These are phyloP conservation scores for Eublepharis macularius DNA, from an alignment of 2,113 vertebrate genomes.

Conservation along the genomic window DNA sequence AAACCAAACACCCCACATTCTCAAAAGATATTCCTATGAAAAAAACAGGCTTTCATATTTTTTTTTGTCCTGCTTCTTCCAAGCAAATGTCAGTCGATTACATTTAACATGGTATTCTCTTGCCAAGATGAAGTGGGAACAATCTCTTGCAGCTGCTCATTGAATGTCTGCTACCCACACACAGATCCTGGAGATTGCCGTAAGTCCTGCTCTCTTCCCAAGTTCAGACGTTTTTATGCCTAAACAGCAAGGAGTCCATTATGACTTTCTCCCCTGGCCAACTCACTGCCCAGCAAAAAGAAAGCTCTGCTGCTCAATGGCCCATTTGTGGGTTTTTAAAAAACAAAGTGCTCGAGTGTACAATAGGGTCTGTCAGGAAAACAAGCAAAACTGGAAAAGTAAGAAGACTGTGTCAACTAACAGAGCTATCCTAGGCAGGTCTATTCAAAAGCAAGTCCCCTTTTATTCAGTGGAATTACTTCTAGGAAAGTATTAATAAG, in stretches of 20 bases:
- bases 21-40: background rate
- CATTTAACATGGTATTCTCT: background rate
- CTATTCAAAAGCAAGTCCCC: too few species aligned
- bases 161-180: background rate
- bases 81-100: background rate
- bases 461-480: too few species aligned
- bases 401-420: background rate
- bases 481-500: too few species aligned
- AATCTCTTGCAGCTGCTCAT: conserved; percentile 9
- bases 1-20: background rate
- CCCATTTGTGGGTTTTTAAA: background rate
- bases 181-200: background rate
- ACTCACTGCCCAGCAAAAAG: background rate
- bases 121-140: background rate
- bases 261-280: background rate
- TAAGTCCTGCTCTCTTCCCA: too few species aligned
- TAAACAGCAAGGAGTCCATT: background rate
- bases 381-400: background rate
- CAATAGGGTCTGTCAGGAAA: background rate
- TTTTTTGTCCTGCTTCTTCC: background rate
- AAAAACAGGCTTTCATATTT: too few species aligned
- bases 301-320: background rate
- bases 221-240: background rate
- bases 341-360: background rate
- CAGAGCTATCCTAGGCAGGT: too few species aligned